Evolutionary conservation across 2,797 vertebrate species (phyloP), one percentile per base, ranked within the genome.

Genomic region (Toxotes lorentzi): DNA sequence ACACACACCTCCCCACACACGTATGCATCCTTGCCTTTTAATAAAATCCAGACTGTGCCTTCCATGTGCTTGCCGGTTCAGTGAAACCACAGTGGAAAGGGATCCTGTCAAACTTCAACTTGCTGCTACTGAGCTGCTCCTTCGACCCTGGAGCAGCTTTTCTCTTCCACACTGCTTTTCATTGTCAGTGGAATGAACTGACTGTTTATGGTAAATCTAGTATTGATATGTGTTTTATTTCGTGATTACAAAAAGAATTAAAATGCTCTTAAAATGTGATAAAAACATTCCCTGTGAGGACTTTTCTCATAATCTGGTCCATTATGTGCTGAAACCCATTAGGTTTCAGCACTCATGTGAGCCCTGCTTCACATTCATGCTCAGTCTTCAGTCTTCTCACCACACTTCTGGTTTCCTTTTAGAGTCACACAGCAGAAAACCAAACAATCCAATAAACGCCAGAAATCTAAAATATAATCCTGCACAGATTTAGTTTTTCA

Each of bases 11-110:
- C 41, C 47, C 41, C 47, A 61, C 54, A 48, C 59, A 64, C 41
- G 73, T 65, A 63, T 0, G 4, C 41, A 76, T 30, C 53, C 45
- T 12, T 67, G 73, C 67, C 82, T 84, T 86, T 73, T 90, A 89
- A 93, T 91, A 85, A 85, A 88, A 83, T 78, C 88, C 87, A 91
- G 88, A 71, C 82, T 72, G 5, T 45, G 58, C 84, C 77, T 79
- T 63, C 60, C 47, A 60, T 65, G 34, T 59, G 77, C 67, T 62
- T 83, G 35, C 23, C 13, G 54, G 63, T 70, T 74, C 67, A 48
- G 62, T 56, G 66, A 80, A 86, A 73, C 88, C 73, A 9, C 86
- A 85, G 35, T 35, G 68, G 72, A 77, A 82, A 23, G 27, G 70
- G 59, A 82, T 79, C 54, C 62, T 6, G 30, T 84, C 23, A 83